These are phyloP conservation scores for Melieria picta DNA, from an alignment of 2,888 invertebrate species.

Conservation along the genomic window DNA sequence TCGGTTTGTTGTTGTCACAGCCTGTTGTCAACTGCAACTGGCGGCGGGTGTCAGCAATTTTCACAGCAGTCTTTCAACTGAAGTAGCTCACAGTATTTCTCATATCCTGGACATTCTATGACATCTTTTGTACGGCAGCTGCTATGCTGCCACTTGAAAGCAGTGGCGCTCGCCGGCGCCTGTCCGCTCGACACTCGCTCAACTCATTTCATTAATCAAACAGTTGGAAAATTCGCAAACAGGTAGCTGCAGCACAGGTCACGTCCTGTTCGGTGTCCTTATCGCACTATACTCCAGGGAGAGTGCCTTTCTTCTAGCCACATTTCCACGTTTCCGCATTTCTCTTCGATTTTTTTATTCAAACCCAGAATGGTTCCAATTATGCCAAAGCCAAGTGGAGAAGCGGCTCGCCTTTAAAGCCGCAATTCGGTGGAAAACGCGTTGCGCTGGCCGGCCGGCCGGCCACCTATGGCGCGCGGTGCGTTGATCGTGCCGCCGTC, in stretches of 20 bases:
- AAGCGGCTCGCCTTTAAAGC: too few species aligned
- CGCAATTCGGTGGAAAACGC: neutral
- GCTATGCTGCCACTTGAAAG: neutral
- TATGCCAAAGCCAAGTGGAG: neutral
- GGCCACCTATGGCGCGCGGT: slow-evolving; percentile 30
- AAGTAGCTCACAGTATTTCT: too few species aligned
- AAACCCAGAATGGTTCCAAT: neutral
- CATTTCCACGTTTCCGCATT: neutral
- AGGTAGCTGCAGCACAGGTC: neutral
- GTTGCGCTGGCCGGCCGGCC: neutral
- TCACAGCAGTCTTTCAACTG: slow-evolving; percentile 13
- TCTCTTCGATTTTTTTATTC: neutral
- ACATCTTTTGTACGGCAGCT: neutral
- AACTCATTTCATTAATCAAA: slow-evolving; percentile 34
- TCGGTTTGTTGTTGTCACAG: too few species aligned
- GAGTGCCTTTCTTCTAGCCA: neutral
- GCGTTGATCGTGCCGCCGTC: neutral
- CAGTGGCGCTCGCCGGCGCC: neutral
- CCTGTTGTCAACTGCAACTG: slow-evolving; percentile 13
- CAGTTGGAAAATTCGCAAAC: slow-evolving; percentile 23
- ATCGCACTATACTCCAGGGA: slow-evolving; percentile 7
- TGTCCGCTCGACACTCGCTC: neutral
- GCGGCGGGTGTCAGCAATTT: slow-evolving; percentile 19
- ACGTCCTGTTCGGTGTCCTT: neutral
- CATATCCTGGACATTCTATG: too few species aligned